phyloP scores from a whole-genome alignment of 2,888 invertebrate genomes.

The Pedicia rivosa region DNA sequence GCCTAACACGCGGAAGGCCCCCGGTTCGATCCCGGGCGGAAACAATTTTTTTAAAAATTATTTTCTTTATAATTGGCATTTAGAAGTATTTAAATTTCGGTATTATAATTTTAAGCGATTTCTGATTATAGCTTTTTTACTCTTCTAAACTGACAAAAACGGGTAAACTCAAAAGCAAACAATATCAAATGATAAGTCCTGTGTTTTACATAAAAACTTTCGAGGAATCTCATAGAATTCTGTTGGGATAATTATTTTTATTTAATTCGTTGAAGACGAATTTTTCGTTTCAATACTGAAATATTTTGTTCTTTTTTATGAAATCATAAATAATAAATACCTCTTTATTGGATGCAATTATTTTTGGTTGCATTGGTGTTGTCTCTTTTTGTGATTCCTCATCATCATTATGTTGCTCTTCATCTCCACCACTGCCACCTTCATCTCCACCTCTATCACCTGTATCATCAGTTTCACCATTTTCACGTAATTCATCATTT shows the following conservation, averaged over 20 bases:
- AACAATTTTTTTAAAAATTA: slow-evolving; percentile 18
- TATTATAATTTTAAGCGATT: background rate
- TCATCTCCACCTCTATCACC: background rate
- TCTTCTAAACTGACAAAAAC: background rate
- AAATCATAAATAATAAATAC: too few relatives aligned
- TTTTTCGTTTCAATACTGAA: too few relatives aligned
- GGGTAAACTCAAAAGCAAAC: too few relatives aligned
- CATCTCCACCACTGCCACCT: background rate
- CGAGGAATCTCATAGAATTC: too few relatives aligned
- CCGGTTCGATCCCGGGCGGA: slow-evolving; percentile 29
- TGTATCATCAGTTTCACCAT: background rate
- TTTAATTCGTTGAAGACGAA: too few relatives aligned
- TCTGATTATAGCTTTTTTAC: background rate
- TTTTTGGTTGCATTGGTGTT: slow-evolving; percentile 27
- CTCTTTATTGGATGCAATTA: slow-evolving; percentile 22
- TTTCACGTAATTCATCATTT: background rate
- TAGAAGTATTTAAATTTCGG: background rate
- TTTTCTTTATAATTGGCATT: too few relatives aligned
- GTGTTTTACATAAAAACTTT: too few relatives aligned
- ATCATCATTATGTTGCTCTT: slow-evolving; percentile 1
- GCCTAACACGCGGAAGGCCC: slow-evolving; percentile 28
- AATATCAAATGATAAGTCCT: too few relatives aligned
- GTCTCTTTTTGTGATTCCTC: slow-evolving; percentile 21
- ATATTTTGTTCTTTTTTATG: too few relatives aligned
- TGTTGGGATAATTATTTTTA: too few relatives aligned